Conservation (phyloP, 2,113 vertebrate genomes). For the Scomber scombrus region DNA sequence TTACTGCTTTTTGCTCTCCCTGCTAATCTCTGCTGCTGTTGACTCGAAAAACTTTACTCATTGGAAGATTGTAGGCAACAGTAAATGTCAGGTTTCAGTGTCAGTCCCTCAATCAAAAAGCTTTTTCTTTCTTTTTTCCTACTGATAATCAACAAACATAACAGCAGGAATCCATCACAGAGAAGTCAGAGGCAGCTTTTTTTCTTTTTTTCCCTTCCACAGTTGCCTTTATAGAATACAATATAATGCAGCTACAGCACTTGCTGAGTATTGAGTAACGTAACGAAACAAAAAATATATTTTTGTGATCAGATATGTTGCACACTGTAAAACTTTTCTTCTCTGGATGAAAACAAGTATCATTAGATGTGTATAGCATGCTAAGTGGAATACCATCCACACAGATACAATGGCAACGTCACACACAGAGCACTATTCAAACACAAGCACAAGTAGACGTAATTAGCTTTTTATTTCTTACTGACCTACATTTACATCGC, state of each 20-base stretch:
- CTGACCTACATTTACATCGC: no score
- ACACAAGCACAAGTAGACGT: no score
- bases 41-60: slow-evolving; percentile 13
- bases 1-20: neutral
- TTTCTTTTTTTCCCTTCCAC: neutral
- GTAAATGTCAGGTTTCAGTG: slow-evolving; percentile 40
- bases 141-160: slow-evolving; percentile 43
- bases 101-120: slow-evolving; percentile 34
- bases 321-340: slow-evolving; percentile 6
- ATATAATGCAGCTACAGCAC: neutral
- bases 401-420: neutral
- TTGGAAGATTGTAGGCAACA: neutral
- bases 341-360: neutral
- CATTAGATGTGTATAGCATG: neutral
- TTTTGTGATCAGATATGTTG: neutral
- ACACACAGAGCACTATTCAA: neutral
- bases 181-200: neutral
- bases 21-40: slow-evolving; percentile 33
- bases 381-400: neutral
- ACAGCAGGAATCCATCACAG: slow-evolving; percentile 20
- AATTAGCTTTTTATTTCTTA: no score
- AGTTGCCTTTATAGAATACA: slow-evolving; percentile 8
- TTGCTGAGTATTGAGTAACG: slow-evolving; percentile 24
- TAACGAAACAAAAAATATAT: no score
- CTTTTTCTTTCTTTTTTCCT: neutral